Conservation (phyloP, 2,888 invertebrate species). For the Sminthurinus aureus region DNA sequence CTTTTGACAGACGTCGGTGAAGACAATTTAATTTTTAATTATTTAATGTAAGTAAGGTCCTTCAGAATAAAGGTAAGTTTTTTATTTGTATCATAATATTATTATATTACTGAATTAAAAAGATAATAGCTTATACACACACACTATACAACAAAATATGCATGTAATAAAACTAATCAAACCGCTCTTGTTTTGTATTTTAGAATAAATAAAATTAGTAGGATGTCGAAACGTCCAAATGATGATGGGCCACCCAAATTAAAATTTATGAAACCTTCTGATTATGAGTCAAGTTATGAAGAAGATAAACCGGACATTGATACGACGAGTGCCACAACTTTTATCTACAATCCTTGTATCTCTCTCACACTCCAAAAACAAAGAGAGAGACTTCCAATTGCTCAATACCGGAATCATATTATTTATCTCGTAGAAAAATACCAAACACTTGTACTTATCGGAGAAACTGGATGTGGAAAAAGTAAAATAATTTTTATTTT, state of each 20-base stretch:
- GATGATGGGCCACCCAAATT: constrained; percentile 6
- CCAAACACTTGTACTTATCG: constrained; percentile 84
- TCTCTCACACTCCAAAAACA: constrained; percentile 85
- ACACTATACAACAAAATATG: no score
- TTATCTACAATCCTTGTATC: constrained; percentile 85
- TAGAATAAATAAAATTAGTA: neutral
- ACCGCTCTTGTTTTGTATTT: neutral
- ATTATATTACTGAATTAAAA: no score
- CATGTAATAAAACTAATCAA: no score
- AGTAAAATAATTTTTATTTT: constrained; percentile 63
- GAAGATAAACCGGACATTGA: constrained; percentile 69
- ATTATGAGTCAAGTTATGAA: constrained; percentile 55
- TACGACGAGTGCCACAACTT: constrained; percentile 68
- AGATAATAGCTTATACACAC: no score
- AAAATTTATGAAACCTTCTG: constrained; percentile 25
- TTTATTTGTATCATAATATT: no score
- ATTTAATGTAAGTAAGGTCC: no score
- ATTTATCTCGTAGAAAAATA: constrained; percentile 88
- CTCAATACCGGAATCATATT: constrained; percentile 83
- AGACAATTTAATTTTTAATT: no score
- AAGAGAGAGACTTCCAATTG: constrained; percentile 85
- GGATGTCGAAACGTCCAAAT: neutral
- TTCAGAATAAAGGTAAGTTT: no score
- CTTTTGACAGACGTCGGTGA: no score
- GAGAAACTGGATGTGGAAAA: constrained; percentile 91